These are phyloP conservation scores for Chondrosia reniformis DNA, from an alignment of 37 sponge, comb jelly and placozoan genomes.

Conservation along the genomic window DNA sequence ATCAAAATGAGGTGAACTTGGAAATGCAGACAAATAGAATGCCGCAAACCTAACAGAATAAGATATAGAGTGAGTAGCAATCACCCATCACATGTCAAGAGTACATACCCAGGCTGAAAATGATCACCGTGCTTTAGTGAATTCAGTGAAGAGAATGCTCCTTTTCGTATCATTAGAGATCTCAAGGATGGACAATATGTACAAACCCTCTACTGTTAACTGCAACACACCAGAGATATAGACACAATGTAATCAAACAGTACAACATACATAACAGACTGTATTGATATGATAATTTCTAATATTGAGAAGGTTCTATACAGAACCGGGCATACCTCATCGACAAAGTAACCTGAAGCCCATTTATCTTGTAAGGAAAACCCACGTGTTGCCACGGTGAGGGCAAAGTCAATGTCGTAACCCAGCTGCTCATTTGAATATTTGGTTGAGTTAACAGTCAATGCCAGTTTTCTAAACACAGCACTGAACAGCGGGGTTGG, in stretches of 20 bases:
- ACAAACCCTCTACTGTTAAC: constrained; percentile 32
- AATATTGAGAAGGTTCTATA: not conserved
- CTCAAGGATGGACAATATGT: constrained; percentile 32
- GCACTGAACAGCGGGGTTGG: constrained; percentile 37
- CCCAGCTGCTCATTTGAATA: not conserved
- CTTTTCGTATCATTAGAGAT: constrained; percentile 3
- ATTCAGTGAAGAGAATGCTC: constrained; percentile 24
- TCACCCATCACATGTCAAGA: not conserved
- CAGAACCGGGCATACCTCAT: constrained; percentile 30
- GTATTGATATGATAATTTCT: not conserved
- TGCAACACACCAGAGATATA: not conserved
- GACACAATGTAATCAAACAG: not conserved
- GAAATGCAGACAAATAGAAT: constrained; percentile 54
- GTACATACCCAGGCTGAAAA: constrained; percentile 39
- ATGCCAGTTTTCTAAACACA: constrained; percentile 29
- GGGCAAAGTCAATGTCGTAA: constrained; percentile 4
- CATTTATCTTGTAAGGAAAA: constrained; percentile 13
- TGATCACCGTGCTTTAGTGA: constrained; percentile 30
- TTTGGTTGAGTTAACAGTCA: constrained; percentile 36
- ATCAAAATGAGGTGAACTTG: constrained; percentile 21
- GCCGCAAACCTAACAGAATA: constrained; percentile 32
- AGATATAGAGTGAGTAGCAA: not conserved
- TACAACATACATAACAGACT: not conserved
- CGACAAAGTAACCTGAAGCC: constrained; percentile 32
- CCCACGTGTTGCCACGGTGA: not conserved